A percentile compares a stretch with the other conserved stretches of the same genome.
Conservation (phyloP, 2,888 invertebrate species). For the Agrypnus murinus region DNA sequence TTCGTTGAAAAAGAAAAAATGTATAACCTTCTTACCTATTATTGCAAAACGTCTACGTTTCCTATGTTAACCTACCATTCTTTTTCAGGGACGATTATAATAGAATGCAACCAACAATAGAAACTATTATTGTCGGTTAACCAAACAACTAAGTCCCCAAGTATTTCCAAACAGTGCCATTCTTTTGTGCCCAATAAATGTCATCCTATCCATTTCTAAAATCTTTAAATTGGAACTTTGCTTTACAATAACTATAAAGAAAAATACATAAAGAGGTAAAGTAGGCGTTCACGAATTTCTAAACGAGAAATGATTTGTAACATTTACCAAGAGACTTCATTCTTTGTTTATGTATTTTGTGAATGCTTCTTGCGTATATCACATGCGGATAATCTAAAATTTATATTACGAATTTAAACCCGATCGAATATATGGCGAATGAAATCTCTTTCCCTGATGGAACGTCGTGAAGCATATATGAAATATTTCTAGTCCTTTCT, state of each 20-base stretch:
- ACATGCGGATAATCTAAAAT: not conserved
- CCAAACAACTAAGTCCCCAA: conserved; percentile 59
- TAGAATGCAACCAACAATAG: conserved; percentile 36
- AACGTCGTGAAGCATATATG: not conserved
- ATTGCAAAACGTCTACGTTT: not conserved
- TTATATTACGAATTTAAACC: not conserved
- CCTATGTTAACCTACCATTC: conserved; percentile 6
- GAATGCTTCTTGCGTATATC: not conserved
- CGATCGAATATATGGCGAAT: conserved; percentile 22
- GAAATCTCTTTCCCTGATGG: conserved; percentile 35
- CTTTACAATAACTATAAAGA: conserved; percentile 59
- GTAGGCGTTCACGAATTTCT: conserved; percentile 63
- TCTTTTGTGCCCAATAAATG: conserved; percentile 65
- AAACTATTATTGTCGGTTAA: conserved; percentile 63
- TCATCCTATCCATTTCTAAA: conserved; percentile 61
- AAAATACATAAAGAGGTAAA: conserved; percentile 60
- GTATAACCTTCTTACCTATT: not conserved
- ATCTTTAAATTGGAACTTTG: conserved; percentile 64
- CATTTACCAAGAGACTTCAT: not conserved
- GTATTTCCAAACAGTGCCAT: conserved; percentile 64
- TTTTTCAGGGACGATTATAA: conserved; percentile 39
- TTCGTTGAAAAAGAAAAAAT: not conserved
- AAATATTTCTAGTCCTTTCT: conserved; percentile 15
- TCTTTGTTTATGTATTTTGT: not conserved
- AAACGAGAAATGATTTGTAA: conserved; percentile 56